Percentiles rank a stretch among this genome's conserved stretches.
Conservation (phyloP, 2,888 invertebrate genomes). For the Abscondita cerata region DNA sequence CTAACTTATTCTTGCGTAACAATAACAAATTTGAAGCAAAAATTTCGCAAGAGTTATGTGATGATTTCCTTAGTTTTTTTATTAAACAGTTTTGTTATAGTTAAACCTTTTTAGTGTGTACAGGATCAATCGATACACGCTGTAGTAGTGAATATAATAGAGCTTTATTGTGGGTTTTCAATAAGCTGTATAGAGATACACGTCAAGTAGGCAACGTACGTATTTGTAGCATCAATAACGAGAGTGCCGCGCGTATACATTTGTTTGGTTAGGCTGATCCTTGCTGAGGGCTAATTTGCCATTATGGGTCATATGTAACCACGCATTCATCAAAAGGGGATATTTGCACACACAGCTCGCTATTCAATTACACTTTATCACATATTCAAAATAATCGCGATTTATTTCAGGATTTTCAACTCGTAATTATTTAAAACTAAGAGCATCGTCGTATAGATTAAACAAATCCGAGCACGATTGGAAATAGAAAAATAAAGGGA, state of each 20-base stretch:
- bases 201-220: constrained; percentile 31
- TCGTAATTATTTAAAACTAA: too few relatives aligned
- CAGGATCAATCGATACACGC: constrained; percentile 35
- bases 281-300: constrained; percentile 42
- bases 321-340: constrained; percentile 29
- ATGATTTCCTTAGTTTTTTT: too few relatives aligned
- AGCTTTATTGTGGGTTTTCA: constrained; percentile 36
- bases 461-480: constrained; percentile 6
- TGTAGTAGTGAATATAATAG: constrained; percentile 31
- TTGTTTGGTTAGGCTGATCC: constrained; percentile 45
- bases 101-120: constrained; percentile 29
- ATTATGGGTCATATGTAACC: constrained; percentile 38
- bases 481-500: constrained; percentile 13
- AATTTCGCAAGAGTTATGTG: too few relatives aligned
- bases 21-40: neutral
- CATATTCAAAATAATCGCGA: constrained; percentile 14
- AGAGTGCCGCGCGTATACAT: constrained; percentile 37
- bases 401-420: neutral
- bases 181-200: constrained; percentile 34
- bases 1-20: neutral
- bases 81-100: neutral
- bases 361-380: constrained; percentile 22
- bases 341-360: constrained; percentile 19
- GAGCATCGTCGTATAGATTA: too few relatives aligned
- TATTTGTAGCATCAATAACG: constrained; percentile 38